phyloP scores from a whole-genome alignment of 2,888 invertebrate species.

The Athalia cordata region DNA sequence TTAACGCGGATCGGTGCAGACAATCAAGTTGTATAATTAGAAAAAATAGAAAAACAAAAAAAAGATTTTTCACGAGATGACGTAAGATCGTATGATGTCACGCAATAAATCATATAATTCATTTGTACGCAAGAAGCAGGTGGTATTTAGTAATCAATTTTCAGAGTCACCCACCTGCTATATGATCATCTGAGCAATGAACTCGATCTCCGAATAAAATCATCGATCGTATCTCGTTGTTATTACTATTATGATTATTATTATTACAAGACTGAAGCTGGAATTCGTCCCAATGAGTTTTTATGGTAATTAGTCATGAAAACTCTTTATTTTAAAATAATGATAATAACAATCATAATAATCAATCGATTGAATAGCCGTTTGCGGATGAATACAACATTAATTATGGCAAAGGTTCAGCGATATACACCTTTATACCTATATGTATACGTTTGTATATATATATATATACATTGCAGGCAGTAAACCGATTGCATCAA shows the following conservation, averaged over 20 bases:
- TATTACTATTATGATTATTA: not conserved
- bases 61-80: not conserved
- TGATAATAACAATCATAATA: not conserved
- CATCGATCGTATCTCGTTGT: not conserved
- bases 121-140: conserved; percentile 34
- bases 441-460: not conserved
- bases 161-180: not conserved
- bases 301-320: not conserved
- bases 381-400: conserved; percentile 14
- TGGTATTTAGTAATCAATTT: conserved; percentile 35
- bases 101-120: conserved; percentile 24
- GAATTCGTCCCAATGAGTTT: not conserved
- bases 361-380: not conserved
- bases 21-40: not conserved
- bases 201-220: conserved; percentile 14
- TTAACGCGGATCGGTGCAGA: not conserved
- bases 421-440: not conserved
- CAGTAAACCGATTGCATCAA: conserved; percentile 17
- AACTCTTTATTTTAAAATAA: not conserved
- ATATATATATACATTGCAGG: not conserved
- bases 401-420: not conserved
- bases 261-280: not conserved
- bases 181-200: conserved; percentile 19
- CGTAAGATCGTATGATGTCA: conserved; percentile 36
- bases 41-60: not conserved